phyloP scores from a whole-genome alignment of 2,888 invertebrate genomes.

The Psylliodes chrysocephalus region DNA sequence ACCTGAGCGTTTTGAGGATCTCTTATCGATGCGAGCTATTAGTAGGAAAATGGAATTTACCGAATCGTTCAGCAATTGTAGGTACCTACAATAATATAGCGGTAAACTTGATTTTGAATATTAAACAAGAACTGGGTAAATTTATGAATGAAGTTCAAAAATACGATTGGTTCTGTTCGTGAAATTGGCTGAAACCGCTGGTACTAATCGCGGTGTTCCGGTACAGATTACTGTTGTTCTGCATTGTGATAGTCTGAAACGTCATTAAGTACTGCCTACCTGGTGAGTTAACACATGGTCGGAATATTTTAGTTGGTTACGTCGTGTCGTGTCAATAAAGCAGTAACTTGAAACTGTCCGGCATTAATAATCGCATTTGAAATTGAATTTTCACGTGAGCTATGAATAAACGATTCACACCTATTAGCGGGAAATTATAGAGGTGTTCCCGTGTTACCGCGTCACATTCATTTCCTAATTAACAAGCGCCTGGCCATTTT shows the following conservation, averaged over 20 bases:
- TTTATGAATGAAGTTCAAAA: too few relatives aligned
- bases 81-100: too few relatives aligned
- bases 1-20: too few relatives aligned
- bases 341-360: background rate
- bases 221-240: background rate
- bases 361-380: background rate
- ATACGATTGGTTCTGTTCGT: too few relatives aligned
- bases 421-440: conserved; percentile 3
- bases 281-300: background rate
- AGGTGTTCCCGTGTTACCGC: conserved; percentile 1
- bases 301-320: background rate
- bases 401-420: conserved; percentile 4
- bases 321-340: background rate
- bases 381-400: background rate
- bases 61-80: too few relatives aligned
- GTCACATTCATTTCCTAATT: conserved; percentile 18
- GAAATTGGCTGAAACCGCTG: background rate
- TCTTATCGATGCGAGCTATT: too few relatives aligned
- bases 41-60: too few relatives aligned
- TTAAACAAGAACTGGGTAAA: too few relatives aligned
- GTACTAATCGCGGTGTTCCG: background rate
- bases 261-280: background rate
- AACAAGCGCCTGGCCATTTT: conserved; percentile 5
- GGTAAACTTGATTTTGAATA: too few relatives aligned
- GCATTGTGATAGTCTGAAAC: background rate